These are phyloP conservation scores for Conistra vaccinii DNA, from an alignment of 2,888 invertebrate species.

Conservation along the genomic window DNA sequence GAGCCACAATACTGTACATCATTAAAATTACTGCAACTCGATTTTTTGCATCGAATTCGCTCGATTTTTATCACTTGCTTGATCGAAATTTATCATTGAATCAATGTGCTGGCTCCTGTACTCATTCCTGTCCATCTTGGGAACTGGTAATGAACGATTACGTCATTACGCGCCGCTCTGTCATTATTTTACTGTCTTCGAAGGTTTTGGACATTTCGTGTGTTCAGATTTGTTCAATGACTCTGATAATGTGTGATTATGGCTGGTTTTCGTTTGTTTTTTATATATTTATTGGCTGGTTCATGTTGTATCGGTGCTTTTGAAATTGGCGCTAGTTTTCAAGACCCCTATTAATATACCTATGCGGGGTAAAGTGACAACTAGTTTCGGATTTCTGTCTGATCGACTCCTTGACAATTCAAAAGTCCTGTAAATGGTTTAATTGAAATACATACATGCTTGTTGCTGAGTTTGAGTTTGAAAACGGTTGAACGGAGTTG, in stretches of 20 bases:
- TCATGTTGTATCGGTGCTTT: not conserved
- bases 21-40: slow-evolving; percentile 55
- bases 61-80: slow-evolving; percentile 41
- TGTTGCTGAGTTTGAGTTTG: no score
- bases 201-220: slow-evolving; percentile 44
- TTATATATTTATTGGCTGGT: slow-evolving; percentile 25
- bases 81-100: slow-evolving; percentile 39
- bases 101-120: slow-evolving; percentile 54
- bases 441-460: no score
- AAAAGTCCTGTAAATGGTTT: no score
- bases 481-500: no score
- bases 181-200: slow-evolving; percentile 67
- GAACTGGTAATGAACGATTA: slow-evolving; percentile 68
- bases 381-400: no score
- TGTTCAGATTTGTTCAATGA: slow-evolving; percentile 49
- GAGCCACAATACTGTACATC: slow-evolving; percentile 53
- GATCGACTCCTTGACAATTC: no score
- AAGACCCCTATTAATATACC: not conserved
- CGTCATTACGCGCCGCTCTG: slow-evolving; percentile 69
- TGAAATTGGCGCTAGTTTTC: not conserved
- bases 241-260: slow-evolving; percentile 35
- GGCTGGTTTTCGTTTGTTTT: slow-evolving; percentile 23
- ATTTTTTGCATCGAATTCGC: slow-evolving; percentile 53
- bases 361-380: not conserved
- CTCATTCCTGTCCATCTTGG: slow-evolving; percentile 58